A percentile compares a stretch with the other conserved stretches of the same genome.
Conservation (phyloP, 1,140 invertebrate species). For the silkworm (Bombyx mori) region DNA sequence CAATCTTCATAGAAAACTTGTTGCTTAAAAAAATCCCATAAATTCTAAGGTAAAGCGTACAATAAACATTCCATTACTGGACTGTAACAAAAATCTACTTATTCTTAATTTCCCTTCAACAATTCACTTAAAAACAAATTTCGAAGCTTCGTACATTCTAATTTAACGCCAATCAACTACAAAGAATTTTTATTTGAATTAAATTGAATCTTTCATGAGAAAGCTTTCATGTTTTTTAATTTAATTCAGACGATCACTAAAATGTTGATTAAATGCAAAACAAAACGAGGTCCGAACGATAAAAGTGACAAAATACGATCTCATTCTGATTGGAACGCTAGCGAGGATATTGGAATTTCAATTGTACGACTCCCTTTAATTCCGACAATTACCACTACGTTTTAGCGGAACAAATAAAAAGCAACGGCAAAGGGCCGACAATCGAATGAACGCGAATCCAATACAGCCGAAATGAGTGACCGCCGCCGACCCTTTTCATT, state of each 20-base stretch:
- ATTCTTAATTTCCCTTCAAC: too few relatives aligned
- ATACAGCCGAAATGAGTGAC: constrained; percentile 50
- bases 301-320: constrained; percentile 8
- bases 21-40: too few relatives aligned
- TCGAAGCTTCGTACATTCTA: too few relatives aligned
- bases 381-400: constrained; percentile 12
- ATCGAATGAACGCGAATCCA: constrained; percentile 43
- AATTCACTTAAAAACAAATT: too few relatives aligned
- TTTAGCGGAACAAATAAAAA: constrained; percentile 19
- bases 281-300: constrained; percentile 3
- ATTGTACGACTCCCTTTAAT: constrained; percentile 15
- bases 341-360: constrained; percentile 9
- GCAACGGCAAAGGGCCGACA: constrained; percentile 14
- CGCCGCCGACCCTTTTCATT: constrained; percentile 57
- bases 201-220: too few relatives aligned
- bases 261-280: constrained; percentile 6
- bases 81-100: too few relatives aligned
- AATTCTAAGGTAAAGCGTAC: too few relatives aligned
- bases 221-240: background rate
- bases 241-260: background rate
- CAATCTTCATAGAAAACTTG: background rate
- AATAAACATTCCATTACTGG: too few relatives aligned
- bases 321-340: background rate
- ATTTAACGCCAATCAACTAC: too few relatives aligned
- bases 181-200: too few relatives aligned